phyloP scores from a whole-genome alignment of 2,113 vertebrate genomes.

The Platysteira castanea region DNA sequence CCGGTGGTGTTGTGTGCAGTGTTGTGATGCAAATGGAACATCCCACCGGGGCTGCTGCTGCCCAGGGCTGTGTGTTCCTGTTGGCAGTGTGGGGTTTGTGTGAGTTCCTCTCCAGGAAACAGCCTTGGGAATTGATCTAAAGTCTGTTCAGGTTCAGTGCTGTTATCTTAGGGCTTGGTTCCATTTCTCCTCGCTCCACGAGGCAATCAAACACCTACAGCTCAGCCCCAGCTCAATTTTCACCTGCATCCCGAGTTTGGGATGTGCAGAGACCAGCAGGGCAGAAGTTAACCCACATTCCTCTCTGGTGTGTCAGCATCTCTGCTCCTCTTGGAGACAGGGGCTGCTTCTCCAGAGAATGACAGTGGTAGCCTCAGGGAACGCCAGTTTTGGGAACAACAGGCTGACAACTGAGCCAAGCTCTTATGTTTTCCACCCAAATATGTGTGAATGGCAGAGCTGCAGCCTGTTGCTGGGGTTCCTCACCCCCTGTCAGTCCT shows the following conservation, averaged over 20 bases:
- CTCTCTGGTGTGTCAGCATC: background rate
- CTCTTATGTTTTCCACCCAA: background rate
- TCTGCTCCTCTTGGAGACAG: background rate
- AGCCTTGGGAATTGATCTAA: background rate
- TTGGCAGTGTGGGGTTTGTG: background rate
- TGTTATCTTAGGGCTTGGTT: rapidly evolving
- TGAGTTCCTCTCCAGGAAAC: background rate
- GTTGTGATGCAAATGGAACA: background rate
- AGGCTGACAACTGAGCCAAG: background rate
- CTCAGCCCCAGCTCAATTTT: background rate
- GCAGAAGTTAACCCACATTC: background rate
- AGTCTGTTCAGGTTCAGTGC: background rate
- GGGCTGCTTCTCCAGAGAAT: background rate
- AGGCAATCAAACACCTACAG: background rate
- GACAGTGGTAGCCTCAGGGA: background rate
- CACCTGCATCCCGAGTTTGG: background rate
- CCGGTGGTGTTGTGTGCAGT: background rate
- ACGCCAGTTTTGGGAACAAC: background rate
- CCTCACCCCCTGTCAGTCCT: background rate
- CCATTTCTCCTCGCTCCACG: background rate
- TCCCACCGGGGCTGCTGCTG: background rate
- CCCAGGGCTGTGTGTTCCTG: background rate
- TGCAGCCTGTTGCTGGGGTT: slow-evolving; percentile 6
- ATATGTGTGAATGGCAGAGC: background rate
- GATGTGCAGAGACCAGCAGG: background rate